Conservation (phyloP, 2,113 vertebrate species). For the Onychostoma macrolepis region DNA sequence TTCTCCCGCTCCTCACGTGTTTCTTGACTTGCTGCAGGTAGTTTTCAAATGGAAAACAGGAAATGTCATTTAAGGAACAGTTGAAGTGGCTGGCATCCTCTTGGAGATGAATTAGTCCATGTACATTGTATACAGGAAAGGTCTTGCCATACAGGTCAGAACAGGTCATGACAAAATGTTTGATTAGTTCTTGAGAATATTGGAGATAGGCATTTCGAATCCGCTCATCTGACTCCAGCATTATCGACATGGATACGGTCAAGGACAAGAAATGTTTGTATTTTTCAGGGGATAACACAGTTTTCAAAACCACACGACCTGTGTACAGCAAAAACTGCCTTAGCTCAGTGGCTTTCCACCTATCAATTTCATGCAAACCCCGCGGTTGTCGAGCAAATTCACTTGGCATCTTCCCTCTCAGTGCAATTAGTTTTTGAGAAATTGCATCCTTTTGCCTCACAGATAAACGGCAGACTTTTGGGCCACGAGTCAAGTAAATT, state of each 20-base stretch:
- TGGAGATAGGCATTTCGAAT: constrained; percentile 23
- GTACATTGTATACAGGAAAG: constrained; percentile 50
- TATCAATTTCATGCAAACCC: no score
- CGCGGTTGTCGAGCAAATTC: no score
- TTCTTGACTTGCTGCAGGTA: constrained; percentile 43
- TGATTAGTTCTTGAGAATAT: constrained; percentile 24
- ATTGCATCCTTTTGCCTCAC: no score
- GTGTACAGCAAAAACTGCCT: no score
- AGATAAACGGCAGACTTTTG: no score
- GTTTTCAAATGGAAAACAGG: constrained; percentile 50
- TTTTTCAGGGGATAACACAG: background rate
- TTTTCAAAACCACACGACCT: constrained; percentile 1
- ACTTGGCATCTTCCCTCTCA: no score
- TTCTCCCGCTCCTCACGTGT: constrained; percentile 24
- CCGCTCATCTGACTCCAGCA: constrained; percentile 36
- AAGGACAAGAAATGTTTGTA: constrained; percentile 7
- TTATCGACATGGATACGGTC: constrained; percentile 8
- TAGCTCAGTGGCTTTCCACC: no score
- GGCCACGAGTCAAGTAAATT: no score
- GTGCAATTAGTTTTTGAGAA: no score
- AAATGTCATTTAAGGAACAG: constrained; percentile 44
- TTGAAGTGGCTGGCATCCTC: constrained; percentile 41
- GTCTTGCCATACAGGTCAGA: constrained; percentile 33
- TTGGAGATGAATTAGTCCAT: constrained; percentile 48
- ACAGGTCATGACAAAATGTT: constrained; percentile 28